Conservation (phyloP, 2,888 invertebrate species). For the Drosophila aldrichi region DNA sequence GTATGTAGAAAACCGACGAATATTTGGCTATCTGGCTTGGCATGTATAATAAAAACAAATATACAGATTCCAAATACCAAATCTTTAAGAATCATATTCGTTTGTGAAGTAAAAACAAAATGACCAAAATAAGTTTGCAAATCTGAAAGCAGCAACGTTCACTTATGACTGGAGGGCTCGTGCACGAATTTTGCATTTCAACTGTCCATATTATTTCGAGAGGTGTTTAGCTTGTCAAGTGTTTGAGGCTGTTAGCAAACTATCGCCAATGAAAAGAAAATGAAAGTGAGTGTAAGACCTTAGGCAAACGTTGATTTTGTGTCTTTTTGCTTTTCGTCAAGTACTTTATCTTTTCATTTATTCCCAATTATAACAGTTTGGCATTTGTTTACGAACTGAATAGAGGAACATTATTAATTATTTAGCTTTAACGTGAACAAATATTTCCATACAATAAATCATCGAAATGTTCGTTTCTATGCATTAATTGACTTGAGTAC, state of each 20-base stretch:
- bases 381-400: not conserved
- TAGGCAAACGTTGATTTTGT: not conserved
- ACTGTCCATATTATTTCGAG: slow-evolving; percentile 40
- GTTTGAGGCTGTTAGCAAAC: slow-evolving; percentile 1
- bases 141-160: slow-evolving; percentile 30
- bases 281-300: slow-evolving; percentile 40
- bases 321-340: not conserved
- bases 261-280: slow-evolving; percentile 32
- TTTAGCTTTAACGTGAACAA: not conserved
- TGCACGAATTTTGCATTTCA: slow-evolving; percentile 45
- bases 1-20: not conserved
- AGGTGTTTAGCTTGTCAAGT: slow-evolving; percentile 15
- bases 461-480: not conserved
- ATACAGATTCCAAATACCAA: too few species aligned
- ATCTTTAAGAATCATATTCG: not conserved
- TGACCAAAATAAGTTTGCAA: slow-evolving; percentile 3
- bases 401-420: not conserved
- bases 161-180: slow-evolving; percentile 32
- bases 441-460: slow-evolving; percentile 1
- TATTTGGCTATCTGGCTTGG: not conserved
- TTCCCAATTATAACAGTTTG: not conserved
- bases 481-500: not conserved
- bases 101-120: not conserved
- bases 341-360: slow-evolving; percentile 1
- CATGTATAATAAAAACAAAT: too few species aligned